These are phyloP conservation scores for Lacerta bilineata DNA, from an alignment of 2,797 vertebrate species.

Conservation along the genomic window DNA sequence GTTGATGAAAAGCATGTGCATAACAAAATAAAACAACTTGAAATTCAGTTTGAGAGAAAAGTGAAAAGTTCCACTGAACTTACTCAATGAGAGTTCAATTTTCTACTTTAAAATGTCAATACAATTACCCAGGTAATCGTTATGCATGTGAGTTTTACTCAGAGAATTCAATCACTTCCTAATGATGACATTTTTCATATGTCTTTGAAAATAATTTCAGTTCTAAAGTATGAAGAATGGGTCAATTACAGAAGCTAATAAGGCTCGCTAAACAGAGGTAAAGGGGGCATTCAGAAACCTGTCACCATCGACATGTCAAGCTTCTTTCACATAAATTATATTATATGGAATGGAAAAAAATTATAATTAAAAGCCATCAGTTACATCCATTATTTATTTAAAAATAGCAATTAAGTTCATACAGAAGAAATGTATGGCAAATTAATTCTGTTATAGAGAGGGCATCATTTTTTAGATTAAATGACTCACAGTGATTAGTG, in stretches of 20 bases:
- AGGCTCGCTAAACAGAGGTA: conserved; percentile 12
- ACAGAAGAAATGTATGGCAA: neutral
- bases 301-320: neutral
- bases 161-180: conserved; percentile 13
- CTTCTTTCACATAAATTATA: conserved; percentile 20
- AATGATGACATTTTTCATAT: conserved; percentile 43
- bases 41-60: conserved; percentile 12
- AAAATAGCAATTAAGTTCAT: conserved; percentile 18
- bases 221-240: conserved; percentile 39
- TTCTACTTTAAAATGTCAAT: conserved; percentile 21
- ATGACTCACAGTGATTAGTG: conserved; percentile 27
- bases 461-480: neutral
- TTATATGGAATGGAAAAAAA: neutral
- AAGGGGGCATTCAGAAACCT: neutral
- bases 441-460: neutral
- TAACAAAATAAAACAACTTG: neutral
- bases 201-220: conserved; percentile 13
- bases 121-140: neutral
- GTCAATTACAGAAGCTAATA: conserved; percentile 17
- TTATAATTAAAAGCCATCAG: conserved; percentile 6
- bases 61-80: conserved; percentile 6
- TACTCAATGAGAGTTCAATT: neutral
- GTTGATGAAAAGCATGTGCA: neutral
- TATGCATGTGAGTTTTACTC: neutral
- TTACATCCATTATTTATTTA: conserved; percentile 19